These are phyloP conservation scores for Oscheius sp. DNA, from an alignment of 1,140 invertebrate genomes.

Conservation along the genomic window DNA sequence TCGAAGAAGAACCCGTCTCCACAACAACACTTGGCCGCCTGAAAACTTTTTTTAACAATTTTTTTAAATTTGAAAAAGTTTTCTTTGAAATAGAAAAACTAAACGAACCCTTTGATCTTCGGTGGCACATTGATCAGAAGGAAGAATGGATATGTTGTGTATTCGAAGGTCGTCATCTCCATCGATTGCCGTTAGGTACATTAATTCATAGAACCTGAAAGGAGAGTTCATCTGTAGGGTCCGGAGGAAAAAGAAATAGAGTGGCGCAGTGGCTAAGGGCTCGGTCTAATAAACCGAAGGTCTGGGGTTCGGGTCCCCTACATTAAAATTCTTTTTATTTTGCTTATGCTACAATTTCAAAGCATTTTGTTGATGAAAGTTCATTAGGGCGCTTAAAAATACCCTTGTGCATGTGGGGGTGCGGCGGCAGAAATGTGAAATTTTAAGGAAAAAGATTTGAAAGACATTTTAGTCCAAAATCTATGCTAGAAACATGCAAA, in stretches of 20 bases:
- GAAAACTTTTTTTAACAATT: conserved; percentile 8
- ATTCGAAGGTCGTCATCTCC: conserved; percentile 57
- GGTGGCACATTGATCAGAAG: conserved; percentile 59
- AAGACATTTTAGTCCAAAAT: too few species aligned
- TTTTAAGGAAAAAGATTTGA: too few species aligned
- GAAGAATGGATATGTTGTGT: conserved; percentile 59
- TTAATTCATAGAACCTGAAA: conserved; percentile 9
- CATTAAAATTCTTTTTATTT: too few species aligned
- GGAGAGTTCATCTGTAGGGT: not conserved
- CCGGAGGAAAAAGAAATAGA: not conserved
- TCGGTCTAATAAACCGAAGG: not conserved
- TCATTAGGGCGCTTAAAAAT: too few species aligned
- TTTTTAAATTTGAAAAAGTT: not conserved
- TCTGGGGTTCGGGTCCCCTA: not conserved
- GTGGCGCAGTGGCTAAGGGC: not conserved
- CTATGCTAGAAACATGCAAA: too few species aligned
- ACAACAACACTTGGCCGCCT: conserved; percentile 59
- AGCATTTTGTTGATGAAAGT: too few species aligned
- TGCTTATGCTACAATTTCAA: too few species aligned
- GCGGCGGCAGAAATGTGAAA: too few species aligned
- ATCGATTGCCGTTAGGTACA: conserved; percentile 47
- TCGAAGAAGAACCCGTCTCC: conserved; percentile 53
- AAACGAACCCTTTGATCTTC: conserved; percentile 54
- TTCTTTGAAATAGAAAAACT: not conserved
- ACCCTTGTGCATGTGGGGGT: too few species aligned